phyloP scores from a whole-genome alignment of 2,113 vertebrate species.

The Taxidea taxus region DNA sequence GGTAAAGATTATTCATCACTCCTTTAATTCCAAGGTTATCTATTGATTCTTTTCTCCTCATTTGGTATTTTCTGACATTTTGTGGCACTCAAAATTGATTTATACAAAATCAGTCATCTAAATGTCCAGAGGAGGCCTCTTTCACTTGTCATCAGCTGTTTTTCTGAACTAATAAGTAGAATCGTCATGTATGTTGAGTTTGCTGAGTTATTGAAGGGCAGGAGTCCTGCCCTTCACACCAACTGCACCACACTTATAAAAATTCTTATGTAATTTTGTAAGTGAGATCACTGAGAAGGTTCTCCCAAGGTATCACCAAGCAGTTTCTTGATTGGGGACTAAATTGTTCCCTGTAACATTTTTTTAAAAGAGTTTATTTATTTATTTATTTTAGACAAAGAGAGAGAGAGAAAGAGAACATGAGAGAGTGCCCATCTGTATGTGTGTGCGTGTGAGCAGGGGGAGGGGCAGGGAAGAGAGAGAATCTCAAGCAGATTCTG shows the following conservation, averaged over 20 bases:
- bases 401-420: no score
- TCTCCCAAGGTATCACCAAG: background rate
- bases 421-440: background rate
- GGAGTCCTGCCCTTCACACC: slow-evolving; percentile 13
- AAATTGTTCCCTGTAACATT: background rate
- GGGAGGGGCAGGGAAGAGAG: background rate
- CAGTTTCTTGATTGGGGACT: background rate
- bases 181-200: slow-evolving; percentile 60
- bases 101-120: slow-evolving; percentile 88
- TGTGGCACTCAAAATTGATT: slow-evolving; percentile 92
- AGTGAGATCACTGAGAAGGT: background rate
- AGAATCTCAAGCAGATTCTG: background rate
- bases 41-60: slow-evolving; percentile 91
- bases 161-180: slow-evolving; percentile 90
- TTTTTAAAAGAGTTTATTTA: background rate
- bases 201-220: slow-evolving; percentile 69
- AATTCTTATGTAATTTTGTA: background rate
- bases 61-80: slow-evolving; percentile 96
- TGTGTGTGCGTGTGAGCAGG: background rate
- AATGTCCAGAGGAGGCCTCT: slow-evolving; percentile 88
- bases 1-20: slow-evolving; percentile 91
- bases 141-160: slow-evolving; percentile 93
- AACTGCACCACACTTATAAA: background rate
- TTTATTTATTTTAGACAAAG: background rate
- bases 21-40: slow-evolving; percentile 88